Percentiles rank a stretch among this genome's conserved stretches.
Conservation (phyloP, 1,140 invertebrate genomes). For the Euwallacea fornicatus region DNA sequence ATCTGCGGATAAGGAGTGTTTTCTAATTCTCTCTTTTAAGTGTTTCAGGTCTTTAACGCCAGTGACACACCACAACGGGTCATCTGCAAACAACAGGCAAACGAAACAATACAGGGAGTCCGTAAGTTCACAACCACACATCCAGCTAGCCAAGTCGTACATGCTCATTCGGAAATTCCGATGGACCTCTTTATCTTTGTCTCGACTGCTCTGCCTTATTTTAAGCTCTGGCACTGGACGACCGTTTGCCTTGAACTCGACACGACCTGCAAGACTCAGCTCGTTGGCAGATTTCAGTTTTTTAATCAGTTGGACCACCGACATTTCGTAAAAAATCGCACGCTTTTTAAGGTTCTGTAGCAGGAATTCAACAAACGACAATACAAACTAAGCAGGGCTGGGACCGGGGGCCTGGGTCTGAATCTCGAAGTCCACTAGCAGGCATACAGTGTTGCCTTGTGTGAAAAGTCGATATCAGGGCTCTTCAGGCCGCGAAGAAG, state of each 20-base stretch:
- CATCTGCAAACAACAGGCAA: slow-evolving; percentile 25
- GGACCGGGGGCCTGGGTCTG: too few species aligned
- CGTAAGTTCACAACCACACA: not conserved
- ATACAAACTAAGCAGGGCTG: too few species aligned
- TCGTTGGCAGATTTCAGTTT: too few species aligned
- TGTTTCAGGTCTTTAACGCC: slow-evolving; percentile 38
- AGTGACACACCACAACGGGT: slow-evolving; percentile 19
- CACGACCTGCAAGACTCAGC: too few species aligned
- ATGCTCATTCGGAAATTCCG: not conserved
- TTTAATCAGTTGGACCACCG: too few species aligned
- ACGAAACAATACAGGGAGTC: not conserved
- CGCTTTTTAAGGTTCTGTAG: too few species aligned
- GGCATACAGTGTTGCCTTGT: too few species aligned
- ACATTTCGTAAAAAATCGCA: too few species aligned
- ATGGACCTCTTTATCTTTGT: slow-evolving; percentile 2
- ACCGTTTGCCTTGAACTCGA: not conserved
- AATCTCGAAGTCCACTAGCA: too few species aligned
- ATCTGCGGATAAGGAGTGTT: slow-evolving; percentile 19
- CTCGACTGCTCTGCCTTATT: not conserved
- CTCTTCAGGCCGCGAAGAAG: too few species aligned
- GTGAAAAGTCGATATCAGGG: too few species aligned
- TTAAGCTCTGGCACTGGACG: not conserved
- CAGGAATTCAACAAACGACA: too few species aligned
- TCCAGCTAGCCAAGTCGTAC: not conserved
- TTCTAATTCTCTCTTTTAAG: slow-evolving; percentile 34